Evolutionary conservation across 2,888 invertebrate genomes (phyloP).

Genomic region (Taenaris catops): DNA sequence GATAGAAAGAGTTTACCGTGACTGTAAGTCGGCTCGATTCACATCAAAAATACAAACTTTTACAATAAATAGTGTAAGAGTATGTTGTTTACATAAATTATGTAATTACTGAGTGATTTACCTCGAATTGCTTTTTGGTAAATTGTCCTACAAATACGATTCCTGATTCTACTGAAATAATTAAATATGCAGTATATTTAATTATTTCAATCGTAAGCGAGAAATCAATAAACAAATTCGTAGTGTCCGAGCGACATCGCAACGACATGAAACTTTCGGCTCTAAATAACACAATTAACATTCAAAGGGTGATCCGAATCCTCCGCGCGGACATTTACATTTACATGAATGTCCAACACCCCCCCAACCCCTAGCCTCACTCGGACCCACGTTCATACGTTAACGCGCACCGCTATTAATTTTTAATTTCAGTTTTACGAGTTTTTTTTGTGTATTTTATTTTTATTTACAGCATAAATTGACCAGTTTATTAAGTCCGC

Average conservation of each 20-base stretch:
- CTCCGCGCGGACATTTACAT: conserved; percentile 21
- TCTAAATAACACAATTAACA: conserved; percentile 20
- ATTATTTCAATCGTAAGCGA: no score
- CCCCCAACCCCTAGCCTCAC: conserved; percentile 12
- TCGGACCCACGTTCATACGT: conserved; percentile 28
- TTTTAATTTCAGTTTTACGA: conserved; percentile 49
- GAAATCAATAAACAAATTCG: no score
- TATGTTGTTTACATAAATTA: no score
- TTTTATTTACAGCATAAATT: conserved; percentile 20
- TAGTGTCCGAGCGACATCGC: conserved; percentile 2
- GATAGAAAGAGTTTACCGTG: no score
- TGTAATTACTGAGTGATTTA: no score
- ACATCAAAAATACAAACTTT: no score
- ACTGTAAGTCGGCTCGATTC: no score
- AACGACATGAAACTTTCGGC: conserved; percentile 2
- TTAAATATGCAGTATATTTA: no score
- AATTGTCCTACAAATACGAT: no score
- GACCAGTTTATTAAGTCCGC: conserved; percentile 18
- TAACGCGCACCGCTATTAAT: conserved; percentile 38
- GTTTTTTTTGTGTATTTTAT: conserved; percentile 27
- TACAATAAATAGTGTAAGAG: no score
- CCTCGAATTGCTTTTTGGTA: no score
- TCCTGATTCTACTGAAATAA: no score
- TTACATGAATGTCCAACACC: conserved; percentile 26
- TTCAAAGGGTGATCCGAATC: conserved; percentile 23